Percentiles rank a stretch among this genome's conserved stretches.
Conservation (phyloP, 2,888 invertebrate species). For the Conus canariensis region DNA sequence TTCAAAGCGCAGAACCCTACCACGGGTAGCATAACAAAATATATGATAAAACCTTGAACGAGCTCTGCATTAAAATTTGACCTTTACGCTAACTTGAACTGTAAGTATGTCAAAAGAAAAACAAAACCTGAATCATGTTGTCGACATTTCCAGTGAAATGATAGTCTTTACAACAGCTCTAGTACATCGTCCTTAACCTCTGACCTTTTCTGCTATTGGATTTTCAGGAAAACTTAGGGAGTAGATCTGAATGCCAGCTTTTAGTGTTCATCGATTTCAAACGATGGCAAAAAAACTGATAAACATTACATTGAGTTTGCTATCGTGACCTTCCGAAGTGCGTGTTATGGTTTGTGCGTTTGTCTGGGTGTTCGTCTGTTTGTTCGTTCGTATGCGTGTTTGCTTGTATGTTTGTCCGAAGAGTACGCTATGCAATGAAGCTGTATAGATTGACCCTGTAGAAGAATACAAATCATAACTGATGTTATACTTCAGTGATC, state of each 20-base stretch:
- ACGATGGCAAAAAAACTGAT: neutral
- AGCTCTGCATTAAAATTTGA: no score
- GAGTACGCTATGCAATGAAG: neutral
- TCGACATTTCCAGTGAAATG: neutral
- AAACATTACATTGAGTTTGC: neutral
- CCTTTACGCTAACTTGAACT: no score
- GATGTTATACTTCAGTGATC: no score
- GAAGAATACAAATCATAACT: neutral
- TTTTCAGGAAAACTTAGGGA: neutral
- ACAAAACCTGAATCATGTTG: neutral
- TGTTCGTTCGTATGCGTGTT: neutral
- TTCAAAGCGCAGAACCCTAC: no score
- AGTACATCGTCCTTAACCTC: neutral
- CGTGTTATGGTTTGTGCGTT: neutral
- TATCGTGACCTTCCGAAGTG: constrained; percentile 24
- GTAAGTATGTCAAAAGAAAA: no score
- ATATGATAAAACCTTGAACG: no score
- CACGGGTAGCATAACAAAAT: no score
- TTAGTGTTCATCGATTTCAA: neutral
- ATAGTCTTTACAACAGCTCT: neutral
- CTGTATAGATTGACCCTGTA: neutral
- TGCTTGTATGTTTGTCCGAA: neutral
- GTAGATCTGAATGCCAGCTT: neutral
- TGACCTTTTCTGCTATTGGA: neutral
- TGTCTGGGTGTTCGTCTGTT: neutral